Conservation (phyloP, 1,140 invertebrate genomes). For the Delia radicum region DNA sequence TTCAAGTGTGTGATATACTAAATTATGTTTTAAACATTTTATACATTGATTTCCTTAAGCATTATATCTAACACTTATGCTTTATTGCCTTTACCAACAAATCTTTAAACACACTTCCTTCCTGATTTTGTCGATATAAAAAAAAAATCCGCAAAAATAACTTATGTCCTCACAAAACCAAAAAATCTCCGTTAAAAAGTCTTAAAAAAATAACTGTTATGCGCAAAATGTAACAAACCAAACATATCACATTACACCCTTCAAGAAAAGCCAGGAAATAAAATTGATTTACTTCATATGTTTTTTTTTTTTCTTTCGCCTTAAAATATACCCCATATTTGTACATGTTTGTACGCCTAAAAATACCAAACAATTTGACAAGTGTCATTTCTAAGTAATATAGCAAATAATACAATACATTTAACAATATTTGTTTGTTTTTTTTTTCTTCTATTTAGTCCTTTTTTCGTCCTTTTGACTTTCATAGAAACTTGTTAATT, state of each 20-base stretch:
- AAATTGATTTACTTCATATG: not conserved
- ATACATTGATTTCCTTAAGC: not conserved
- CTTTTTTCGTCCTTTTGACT: not conserved
- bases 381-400: not conserved
- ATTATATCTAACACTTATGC: constrained; percentile 9
- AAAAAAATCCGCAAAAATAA: not conserved
- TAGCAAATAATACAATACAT: not conserved
- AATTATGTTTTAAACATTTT: too few relatives aligned
- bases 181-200: not conserved
- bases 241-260: not conserved
- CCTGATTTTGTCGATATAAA: not conserved
- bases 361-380: not conserved
- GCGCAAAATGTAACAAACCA: not conserved
- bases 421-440: not conserved
- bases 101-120: not conserved
- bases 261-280: too few relatives aligned
- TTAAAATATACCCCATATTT: not conserved
- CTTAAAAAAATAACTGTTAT: not conserved
- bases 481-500: constrained; percentile 7
- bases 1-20: too few relatives aligned
- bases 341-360: not conserved
- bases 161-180: too few relatives aligned
- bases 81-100: constrained; percentile 2
- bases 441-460: not conserved
- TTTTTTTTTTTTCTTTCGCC: not conserved